Percentiles rank a stretch among this genome's conserved stretches.
Evolutionary conservation across 2,797 vertebrate genomes (phyloP).

Genomic region (Aeoliscus strigatus): DNA sequence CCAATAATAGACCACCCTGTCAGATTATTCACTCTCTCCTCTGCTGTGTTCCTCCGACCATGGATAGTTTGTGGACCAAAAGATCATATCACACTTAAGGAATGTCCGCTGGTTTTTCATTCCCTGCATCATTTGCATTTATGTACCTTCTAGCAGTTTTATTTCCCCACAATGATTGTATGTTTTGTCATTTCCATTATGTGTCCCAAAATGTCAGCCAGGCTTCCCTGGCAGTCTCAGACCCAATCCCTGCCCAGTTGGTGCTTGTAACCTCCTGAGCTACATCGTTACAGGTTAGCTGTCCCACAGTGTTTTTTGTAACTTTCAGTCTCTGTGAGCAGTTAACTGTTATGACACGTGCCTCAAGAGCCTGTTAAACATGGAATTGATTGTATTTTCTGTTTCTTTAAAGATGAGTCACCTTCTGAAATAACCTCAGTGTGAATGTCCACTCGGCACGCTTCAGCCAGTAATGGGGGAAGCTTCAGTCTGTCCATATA

Average conservation of each 20-base stretch:
- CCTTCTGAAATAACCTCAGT: conserved; percentile 4
- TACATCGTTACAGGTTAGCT: background rate
- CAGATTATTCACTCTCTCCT: conserved; percentile 46
- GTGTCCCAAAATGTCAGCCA: conserved; percentile 51
- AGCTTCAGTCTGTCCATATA: conserved; percentile 62
- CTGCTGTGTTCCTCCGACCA: conserved; percentile 36
- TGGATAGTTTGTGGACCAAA: conserved; percentile 46
- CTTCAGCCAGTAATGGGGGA: conserved; percentile 6
- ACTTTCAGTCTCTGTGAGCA: conserved; percentile 9
- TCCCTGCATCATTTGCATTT: conserved; percentile 64
- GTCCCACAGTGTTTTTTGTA: conserved; percentile 7
- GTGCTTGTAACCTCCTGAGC: too few relatives aligned
- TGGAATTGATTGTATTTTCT: conserved; percentile 2
- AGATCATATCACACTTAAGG: conserved; percentile 62
- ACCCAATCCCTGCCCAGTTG: too few relatives aligned
- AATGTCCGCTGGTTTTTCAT: conserved; percentile 64
- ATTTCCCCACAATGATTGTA: conserved; percentile 37
- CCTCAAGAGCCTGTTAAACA: conserved; percentile 7
- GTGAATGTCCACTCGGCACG: conserved; percentile 36
- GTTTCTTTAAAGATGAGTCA: conserved; percentile 40
- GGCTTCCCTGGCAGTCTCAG: too few relatives aligned
- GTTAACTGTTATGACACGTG: too few relatives aligned
- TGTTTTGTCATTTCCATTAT: conserved; percentile 47
- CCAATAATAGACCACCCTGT: conserved; percentile 53
- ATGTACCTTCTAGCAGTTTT: conserved; percentile 62